A percentile compares a stretch with the other conserved stretches of the same genome.
Conservation (phyloP, 2,113 vertebrate genomes). For the Myodes glareolus region DNA sequence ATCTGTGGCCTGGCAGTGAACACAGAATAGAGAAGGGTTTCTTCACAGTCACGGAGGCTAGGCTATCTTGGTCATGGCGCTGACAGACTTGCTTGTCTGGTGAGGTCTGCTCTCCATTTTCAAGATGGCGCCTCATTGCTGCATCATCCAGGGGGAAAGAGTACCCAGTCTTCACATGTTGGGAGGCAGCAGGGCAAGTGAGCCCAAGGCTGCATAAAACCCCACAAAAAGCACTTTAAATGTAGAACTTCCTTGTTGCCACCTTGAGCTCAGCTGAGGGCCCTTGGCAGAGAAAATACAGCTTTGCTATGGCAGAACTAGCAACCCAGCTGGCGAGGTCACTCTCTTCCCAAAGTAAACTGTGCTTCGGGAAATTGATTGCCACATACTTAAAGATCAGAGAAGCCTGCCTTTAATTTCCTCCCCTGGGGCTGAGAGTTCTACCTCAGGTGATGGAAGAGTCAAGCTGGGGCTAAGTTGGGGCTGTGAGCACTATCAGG, state of each 20-base stretch:
- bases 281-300: neutral
- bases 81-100: neutral
- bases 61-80: neutral
- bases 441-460: neutral
- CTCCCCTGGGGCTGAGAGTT: neutral
- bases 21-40: neutral
- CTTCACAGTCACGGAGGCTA: neutral
- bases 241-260: neutral
- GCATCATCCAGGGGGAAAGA: too few species aligned
- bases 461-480: neutral
- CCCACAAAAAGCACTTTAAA: neutral
- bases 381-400: neutral
- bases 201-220: neutral
- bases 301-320: neutral
- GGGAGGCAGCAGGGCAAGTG: neutral
- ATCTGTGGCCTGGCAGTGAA: neutral
- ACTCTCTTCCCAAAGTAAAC: neutral
- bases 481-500: neutral
- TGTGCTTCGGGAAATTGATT: constrained; percentile 2
- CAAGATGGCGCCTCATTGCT: neutral
- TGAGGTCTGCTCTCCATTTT: neutral
- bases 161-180: too few species aligned
- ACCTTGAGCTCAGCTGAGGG: neutral
- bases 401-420: neutral
- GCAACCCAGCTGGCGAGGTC: neutral